Percentiles rank a stretch among this genome's conserved stretches.
Conservation (phyloP, 2,888 invertebrate genomes). For the Coenonympha glycerion region DNA sequence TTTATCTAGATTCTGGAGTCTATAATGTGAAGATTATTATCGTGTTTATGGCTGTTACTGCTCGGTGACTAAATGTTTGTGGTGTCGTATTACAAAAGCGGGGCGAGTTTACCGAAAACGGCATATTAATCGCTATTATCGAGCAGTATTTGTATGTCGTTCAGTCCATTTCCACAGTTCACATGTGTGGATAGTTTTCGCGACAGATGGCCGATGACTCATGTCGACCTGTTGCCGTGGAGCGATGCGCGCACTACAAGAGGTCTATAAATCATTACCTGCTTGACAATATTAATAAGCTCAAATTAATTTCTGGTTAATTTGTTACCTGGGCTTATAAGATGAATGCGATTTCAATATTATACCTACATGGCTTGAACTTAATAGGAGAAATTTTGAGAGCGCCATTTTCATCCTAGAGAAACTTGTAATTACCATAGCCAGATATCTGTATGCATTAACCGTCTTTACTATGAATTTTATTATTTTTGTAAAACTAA, state of each 20-base stretch:
- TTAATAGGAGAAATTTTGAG: not conserved
- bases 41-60: constrained; percentile 12
- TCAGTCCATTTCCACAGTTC: constrained; percentile 60
- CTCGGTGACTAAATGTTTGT: constrained; percentile 23
- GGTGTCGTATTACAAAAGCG: constrained; percentile 51
- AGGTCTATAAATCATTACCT: constrained; percentile 47
- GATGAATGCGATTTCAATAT: not conserved
- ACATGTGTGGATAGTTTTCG: constrained; percentile 64
- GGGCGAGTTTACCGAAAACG: constrained; percentile 47
- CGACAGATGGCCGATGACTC: constrained; percentile 72
- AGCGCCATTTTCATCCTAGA: not conserved
- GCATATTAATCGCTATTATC: constrained; percentile 49
- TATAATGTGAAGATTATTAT: constrained; percentile 37
- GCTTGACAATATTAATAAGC: constrained; percentile 31
- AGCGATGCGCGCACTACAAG: constrained; percentile 59
- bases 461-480: no score
- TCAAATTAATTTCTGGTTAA: constrained; percentile 11
- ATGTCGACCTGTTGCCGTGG: constrained; percentile 60
- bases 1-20: constrained; percentile 29
- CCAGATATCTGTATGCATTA: no score
- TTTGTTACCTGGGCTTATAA: constrained; percentile 1
- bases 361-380: not conserved
- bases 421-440: not conserved
- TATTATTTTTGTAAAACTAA: no score
- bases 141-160: constrained; percentile 45